phyloP scores from a whole-genome alignment of 1,140 invertebrate species.

The Protaetia brevitarsis region DNA sequence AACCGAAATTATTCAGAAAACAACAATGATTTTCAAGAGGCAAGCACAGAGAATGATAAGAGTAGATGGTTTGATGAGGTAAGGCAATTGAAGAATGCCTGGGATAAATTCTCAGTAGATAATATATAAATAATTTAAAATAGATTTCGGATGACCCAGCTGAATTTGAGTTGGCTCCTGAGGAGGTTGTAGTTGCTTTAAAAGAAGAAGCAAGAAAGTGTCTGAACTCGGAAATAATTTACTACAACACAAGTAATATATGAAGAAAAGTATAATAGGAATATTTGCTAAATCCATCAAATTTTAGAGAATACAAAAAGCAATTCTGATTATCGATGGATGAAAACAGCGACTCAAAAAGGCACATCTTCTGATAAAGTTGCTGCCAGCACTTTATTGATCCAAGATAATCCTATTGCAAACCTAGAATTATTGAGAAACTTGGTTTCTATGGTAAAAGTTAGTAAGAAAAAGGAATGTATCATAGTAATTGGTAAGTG shows the following conservation, averaged over 20 bases:
- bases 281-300: conserved; percentile 22
- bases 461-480: conserved; percentile 76
- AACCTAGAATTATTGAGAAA: conserved; percentile 68
- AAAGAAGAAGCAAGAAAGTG: conserved; percentile 61
- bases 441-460: conserved; percentile 75
- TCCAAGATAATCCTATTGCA: conserved; percentile 83
- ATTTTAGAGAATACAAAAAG: conserved; percentile 52
- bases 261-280: background rate
- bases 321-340: conserved; percentile 65
- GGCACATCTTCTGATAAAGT: conserved; percentile 84
- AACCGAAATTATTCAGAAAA: background rate
- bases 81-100: background rate
- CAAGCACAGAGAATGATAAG: background rate
- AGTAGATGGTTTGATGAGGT: background rate
- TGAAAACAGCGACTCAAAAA: conserved; percentile 73
- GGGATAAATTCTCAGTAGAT: background rate
- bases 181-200: conserved; percentile 53
- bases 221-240: conserved; percentile 58
- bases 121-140: background rate
- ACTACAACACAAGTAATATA: conserved; percentile 56
- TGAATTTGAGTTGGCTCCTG: conserved; percentile 32
- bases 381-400: conserved; percentile 75
- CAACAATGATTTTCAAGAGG: background rate
- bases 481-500: conserved; percentile 61
- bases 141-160: background rate